These are phyloP conservation scores for Alexandromys fortis DNA, from an alignment of 2,113 vertebrate species.

Conservation along the genomic window DNA sequence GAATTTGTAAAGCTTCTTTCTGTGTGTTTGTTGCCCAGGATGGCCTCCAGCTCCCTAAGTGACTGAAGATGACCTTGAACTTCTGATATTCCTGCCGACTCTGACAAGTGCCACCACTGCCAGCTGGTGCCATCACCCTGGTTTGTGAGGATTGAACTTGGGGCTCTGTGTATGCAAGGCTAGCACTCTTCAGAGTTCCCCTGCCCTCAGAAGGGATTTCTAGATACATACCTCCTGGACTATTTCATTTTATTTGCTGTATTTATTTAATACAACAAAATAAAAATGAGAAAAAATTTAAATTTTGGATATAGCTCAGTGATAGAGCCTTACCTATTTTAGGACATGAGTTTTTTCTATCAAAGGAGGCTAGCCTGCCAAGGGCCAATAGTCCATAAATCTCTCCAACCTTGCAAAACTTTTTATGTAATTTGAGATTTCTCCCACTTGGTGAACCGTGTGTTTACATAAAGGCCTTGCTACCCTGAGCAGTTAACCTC, in stretches of 20 bases:
- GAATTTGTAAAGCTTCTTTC: not conserved
- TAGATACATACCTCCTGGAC: not conserved
- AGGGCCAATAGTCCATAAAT: not conserved
- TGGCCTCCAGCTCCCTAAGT: not conserved
- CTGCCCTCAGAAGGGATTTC: not conserved
- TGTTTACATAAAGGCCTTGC: not conserved
- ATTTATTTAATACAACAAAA: not conserved
- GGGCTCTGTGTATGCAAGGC: not conserved
- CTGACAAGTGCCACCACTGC: not conserved
- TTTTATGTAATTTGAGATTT: not conserved
- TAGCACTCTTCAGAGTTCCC: not conserved
- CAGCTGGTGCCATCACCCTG: no score
- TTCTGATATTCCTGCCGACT: not conserved
- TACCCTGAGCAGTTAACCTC: not conserved
- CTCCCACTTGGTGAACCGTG: not conserved
- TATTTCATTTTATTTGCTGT: not conserved
- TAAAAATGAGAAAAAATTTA: not conserved
- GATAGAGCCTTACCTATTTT: not conserved
- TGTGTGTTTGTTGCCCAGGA: not conserved
- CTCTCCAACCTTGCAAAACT: not conserved
- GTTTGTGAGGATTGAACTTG: not conserved
- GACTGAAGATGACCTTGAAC: not conserved
- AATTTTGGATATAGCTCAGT: not conserved
- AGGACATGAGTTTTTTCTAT: not conserved
- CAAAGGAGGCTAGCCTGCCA: not conserved